Evolutionary conservation across 2,797 vertebrate species (phyloP).

Genomic region (Lepilemur ruficaudatus): DNA sequence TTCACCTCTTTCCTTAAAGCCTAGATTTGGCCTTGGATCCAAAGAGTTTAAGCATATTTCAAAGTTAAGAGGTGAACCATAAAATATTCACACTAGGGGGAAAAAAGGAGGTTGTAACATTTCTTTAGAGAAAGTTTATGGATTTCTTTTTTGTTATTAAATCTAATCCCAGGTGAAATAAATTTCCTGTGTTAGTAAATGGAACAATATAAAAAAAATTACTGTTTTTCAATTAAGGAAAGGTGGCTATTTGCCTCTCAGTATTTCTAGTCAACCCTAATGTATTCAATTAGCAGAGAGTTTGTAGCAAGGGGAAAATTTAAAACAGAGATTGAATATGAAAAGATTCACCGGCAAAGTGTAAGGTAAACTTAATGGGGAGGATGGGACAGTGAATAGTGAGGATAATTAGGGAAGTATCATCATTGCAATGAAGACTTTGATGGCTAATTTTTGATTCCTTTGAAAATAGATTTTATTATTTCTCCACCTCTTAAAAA

Average conservation of each 20-base stretch:
- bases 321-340: not conserved
- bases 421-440: not conserved
- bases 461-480: not conserved
- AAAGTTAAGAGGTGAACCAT: not conserved
- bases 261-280: not conserved
- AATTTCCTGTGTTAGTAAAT: not conserved
- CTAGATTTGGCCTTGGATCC: not conserved
- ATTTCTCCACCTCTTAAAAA: not conserved
- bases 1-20: not conserved
- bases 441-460: not conserved
- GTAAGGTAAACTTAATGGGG: not conserved
- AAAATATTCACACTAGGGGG: not conserved
- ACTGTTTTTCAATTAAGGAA: not conserved
- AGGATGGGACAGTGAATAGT: not conserved
- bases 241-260: not conserved
- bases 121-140: not conserved
- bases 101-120: not conserved
- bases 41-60: not conserved
- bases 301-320: not conserved
- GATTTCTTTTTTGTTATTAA: not conserved
- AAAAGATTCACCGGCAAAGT: not conserved
- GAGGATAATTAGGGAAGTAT: not conserved
- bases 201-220: not conserved
- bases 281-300: not conserved
- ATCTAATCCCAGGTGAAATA: not conserved